Base-by-base conservation (phyloP, 1,140 invertebrate species). In the Meloidogyne exigua region DNA sequence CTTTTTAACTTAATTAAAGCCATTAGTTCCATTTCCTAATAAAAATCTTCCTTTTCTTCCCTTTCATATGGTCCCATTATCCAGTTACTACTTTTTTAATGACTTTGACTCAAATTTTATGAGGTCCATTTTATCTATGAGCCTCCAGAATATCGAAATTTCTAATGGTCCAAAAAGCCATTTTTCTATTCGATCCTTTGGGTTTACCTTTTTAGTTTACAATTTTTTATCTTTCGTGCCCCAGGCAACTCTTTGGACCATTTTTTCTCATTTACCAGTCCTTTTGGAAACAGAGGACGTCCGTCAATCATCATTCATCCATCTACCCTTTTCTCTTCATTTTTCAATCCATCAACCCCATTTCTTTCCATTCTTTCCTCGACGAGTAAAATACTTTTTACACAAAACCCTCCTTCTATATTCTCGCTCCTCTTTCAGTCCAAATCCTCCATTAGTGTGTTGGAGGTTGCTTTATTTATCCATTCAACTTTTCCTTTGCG, bases 371-470 rank as follows among this genome's bases (percentile, higher is more conserved):
- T n/a, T n/a, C n/a, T 57, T 57, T 57, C 49, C 49, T 57, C 49
- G 5, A 13, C 44, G 15, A 49, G 44, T 49, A 49, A 49, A 57
- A n/a, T 57, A 57, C 49, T 57, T n/a, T n/a, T n/a, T 7, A 57
- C 49, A 49, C 18, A 49, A 49, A 57, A 57, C 18, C 49, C n/a
- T n/a, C n/a, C 36, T 9, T 9, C 3, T 39, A 32, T 32, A 49
- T 49, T 57, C 18, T 9, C 18, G 7, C n/a, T n/a, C 5, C 18
- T 57, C 49, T n/a, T 57, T 44, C 4, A 57, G 18, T 12, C 49
- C 49, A 57, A 57, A 57, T 57, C 49, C 49, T 57, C 49, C 49
- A 57, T 57, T 57, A 57, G n/a, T n/a, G 49, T 57, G 49, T 57
- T 57, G 49, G 18, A 57, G 49, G 7, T 57, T 57, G 18, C 15